Evolutionary conservation across 2,113 vertebrate genomes (phyloP).

Genomic region (Vanacampus margaritifer): DNA sequence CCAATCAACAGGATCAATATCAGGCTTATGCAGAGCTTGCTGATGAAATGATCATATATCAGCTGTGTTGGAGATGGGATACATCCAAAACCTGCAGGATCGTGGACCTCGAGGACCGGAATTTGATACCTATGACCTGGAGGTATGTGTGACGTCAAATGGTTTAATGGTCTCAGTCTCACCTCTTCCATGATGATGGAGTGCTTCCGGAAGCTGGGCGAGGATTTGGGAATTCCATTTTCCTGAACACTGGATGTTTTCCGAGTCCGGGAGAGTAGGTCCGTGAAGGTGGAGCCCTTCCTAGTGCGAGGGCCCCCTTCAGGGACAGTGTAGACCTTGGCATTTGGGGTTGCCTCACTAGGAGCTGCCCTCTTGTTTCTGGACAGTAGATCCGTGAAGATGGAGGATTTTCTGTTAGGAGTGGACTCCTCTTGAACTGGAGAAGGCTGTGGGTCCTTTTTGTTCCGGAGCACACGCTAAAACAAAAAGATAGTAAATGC

Average conservation of each 20-base stretch:
- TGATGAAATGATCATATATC: too few species aligned
- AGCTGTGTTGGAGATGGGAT: too few species aligned
- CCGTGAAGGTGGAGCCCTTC: constrained; percentile 64
- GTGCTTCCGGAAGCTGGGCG: constrained; percentile 43
- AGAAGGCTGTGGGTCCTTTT: constrained; percentile 37
- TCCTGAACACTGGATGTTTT: constrained; percentile 45
- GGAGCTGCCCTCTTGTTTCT: constrained; percentile 56
- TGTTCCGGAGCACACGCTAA: constrained; percentile 64
- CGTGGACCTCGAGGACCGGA: too few species aligned
- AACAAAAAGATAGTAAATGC: constrained; percentile 5
- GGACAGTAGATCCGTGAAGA: constrained; percentile 59
- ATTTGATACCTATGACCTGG: too few species aligned
- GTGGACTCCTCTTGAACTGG: constrained; percentile 32
- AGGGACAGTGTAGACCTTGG: constrained; percentile 48
- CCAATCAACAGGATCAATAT: too few species aligned
- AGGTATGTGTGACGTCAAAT: background rate
- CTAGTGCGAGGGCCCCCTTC: constrained; percentile 35
- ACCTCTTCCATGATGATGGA: constrained; percentile 71
- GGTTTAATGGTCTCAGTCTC: background rate
- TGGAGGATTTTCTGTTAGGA: constrained; percentile 52
- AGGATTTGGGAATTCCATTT: constrained; percentile 14
- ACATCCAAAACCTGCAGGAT: too few species aligned
- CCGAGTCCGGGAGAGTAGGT: constrained; percentile 57
- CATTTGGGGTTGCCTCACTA: constrained; percentile 33
- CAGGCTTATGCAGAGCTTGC: too few species aligned